Base-by-base conservation (phyloP, 2,797 vertebrate genomes). In the Melanotaenia maccullochi region DNA sequence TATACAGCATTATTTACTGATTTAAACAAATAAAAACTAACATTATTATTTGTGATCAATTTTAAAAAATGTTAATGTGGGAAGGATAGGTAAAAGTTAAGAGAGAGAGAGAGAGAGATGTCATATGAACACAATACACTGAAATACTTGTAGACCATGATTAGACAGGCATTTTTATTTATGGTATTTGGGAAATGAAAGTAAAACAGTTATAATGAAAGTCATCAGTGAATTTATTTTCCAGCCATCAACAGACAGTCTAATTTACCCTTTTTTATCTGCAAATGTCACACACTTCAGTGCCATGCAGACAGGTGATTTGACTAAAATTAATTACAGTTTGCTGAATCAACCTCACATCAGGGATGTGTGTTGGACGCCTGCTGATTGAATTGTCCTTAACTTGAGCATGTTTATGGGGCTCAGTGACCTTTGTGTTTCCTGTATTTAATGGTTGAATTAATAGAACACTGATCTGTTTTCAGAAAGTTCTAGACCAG, bases 331-430 rank as follows among this genome's bases (percentile, higher is more conserved):
- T 24, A 44, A 68, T 51, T 60, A 60, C 54, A 66, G 35, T 33
- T 9, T 24, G 30, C 55, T 71, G 55, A 65, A 64, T 60, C 62
- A 32, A 62, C 16, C 42, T 63, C 7, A 49, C 71, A 52, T 30
- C 12, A 11, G 25, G 20, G 28, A 49, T 38, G 49, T 33, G 54
- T 44, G 3, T n/a, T 28, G 52, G 30, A 57, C 67, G 68, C 61
- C 52, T 24, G 22, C 28, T 76, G 40, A 76, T 67, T 79, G 55
- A 79, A 65, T 35, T 60, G 66, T 67, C 30, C 51, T 71, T 71
- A 56, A 71, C 60, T 71, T 44, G 11, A 44, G n/a, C 40, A 51
- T 62, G 62, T 56, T 18, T 12, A 32, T 36, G 51, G 28, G 65
- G 14, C 36, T 55, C 14, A 6, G 25, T 52, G 60, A 68, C 65